Conservation (phyloP, 2,797 vertebrate species). For the Amniataba percoides region DNA sequence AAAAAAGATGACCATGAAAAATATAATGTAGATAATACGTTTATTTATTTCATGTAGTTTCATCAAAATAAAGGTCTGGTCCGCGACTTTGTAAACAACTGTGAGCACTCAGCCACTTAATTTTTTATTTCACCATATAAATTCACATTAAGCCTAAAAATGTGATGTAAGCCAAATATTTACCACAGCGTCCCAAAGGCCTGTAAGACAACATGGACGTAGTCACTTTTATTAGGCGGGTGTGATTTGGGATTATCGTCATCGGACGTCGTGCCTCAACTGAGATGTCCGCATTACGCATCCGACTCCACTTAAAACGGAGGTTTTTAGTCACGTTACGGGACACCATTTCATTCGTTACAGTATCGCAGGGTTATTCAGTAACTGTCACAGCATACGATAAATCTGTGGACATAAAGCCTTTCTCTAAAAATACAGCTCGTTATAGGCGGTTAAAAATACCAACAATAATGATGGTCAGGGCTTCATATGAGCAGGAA, state of each 20-base stretch:
- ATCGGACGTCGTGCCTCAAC: not conserved
- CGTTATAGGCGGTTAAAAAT: not conserved
- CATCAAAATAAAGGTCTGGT: not conserved
- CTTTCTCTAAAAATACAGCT: not conserved
- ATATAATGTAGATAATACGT: not conserved
- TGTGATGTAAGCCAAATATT: not conserved
- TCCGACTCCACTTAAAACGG: conserved; percentile 25
- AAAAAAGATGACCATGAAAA: not conserved
- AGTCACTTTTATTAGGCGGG: not conserved
- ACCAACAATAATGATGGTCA: not conserved
- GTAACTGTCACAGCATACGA: not conserved
- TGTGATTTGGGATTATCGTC: conserved; percentile 23
- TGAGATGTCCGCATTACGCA: not conserved
- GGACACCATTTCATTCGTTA: not conserved
- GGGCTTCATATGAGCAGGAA: not conserved
- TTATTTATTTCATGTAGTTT: not conserved
- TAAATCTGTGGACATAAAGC: not conserved
- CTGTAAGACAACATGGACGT: not conserved
- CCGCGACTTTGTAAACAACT: not conserved
- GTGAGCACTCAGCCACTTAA: not conserved
- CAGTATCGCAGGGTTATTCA: not conserved
- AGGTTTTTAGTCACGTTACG: not conserved
- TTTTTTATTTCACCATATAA: not conserved
- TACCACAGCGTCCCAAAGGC: not conserved
- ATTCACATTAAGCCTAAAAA: not conserved